Base-by-base conservation (phyloP, 2,797 vertebrate genomes). In the Sebastes trivittatus region DNA sequence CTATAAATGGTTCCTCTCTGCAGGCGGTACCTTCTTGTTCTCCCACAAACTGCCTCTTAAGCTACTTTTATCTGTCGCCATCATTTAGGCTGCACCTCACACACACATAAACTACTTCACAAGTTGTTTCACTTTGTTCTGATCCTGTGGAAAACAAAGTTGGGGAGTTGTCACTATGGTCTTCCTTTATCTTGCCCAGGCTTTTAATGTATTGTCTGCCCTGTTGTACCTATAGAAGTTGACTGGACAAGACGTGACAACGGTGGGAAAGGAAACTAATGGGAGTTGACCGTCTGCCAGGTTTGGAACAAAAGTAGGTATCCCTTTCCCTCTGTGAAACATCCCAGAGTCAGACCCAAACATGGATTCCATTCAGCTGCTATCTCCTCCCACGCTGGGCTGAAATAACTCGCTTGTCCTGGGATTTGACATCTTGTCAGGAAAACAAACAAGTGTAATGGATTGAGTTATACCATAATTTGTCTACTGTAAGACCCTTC, bases 1-100 rank as follows among this genome's bases (percentile, higher is more conserved):
- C 72, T n/a, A 49, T 72, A 84, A 91, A 90, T 75, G 87, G 38
- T 42, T 85, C 59, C 34, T 81, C 89, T 83, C 88, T 0, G 77
- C 82, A 68, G 86, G 82, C 59, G 55, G 59, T 42, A 20, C 62
- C 78, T 81, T 79, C 81, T 10, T 68, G 75, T 82, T 60, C 65
- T 38, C 77, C 78, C 78, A 72, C 83, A 77, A 87, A 85, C 66
- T 67, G 72, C 81, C 84, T 85, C 85, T 87, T 76, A 72, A 78
- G 74, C 77, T 60, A 23, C 65, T 87, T 80, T 89, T 81, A 82
- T 89, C 87, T 68, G 66, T 70, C 63, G 4, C 54, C 56, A 70
- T 84, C 76, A 80, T 86, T 87, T 85, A 81, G 72, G 36, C 34
- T 54, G 60, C 27, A 59, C 3, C 36, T 27, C 38, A 25, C 36